Conservation (phyloP, 2,888 invertebrate species). For the Ennomos erosarius region DNA sequence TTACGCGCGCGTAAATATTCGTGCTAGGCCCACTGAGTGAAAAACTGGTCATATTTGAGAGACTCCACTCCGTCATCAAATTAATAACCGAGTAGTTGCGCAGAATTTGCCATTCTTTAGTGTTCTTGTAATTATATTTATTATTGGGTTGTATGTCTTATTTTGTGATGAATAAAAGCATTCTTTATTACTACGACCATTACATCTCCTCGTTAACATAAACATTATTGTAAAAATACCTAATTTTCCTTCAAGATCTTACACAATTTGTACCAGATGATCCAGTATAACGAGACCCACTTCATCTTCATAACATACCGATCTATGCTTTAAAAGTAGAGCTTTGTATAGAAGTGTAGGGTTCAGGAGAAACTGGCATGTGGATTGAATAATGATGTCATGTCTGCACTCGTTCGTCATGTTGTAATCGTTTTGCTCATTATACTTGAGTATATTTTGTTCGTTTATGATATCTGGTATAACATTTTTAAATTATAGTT, state of each 20-base stretch:
- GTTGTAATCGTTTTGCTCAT: conserved; percentile 73
- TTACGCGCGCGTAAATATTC: no score
- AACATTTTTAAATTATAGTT: no score
- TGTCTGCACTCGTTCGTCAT: conserved; percentile 66
- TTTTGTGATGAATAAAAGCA: conserved; percentile 3
- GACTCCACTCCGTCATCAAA: no score
- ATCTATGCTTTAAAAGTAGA: conserved; percentile 1
- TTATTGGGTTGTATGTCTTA: background rate
- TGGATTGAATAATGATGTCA: conserved; percentile 71
- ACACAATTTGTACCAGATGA: conserved; percentile 63
- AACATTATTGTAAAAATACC: conserved; percentile 58
- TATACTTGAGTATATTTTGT: conserved; percentile 42
- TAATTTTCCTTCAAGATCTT: conserved; percentile 68
- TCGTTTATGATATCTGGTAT: background rate
- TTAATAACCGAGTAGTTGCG: no score
- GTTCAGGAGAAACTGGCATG: conserved; percentile 55
- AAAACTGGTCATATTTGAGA: no score
- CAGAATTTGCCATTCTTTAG: no score
- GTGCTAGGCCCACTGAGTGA: no score
- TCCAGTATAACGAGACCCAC: conserved; percentile 52
- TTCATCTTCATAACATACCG: conserved; percentile 16
- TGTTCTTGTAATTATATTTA: no score
- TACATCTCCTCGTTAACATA: conserved; percentile 46
- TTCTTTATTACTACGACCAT: conserved; percentile 8
- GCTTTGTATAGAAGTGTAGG: conserved; percentile 26